Conservation (phyloP, 2,113 vertebrate genomes). For the zebrafish (Danio rerio) region DNA sequence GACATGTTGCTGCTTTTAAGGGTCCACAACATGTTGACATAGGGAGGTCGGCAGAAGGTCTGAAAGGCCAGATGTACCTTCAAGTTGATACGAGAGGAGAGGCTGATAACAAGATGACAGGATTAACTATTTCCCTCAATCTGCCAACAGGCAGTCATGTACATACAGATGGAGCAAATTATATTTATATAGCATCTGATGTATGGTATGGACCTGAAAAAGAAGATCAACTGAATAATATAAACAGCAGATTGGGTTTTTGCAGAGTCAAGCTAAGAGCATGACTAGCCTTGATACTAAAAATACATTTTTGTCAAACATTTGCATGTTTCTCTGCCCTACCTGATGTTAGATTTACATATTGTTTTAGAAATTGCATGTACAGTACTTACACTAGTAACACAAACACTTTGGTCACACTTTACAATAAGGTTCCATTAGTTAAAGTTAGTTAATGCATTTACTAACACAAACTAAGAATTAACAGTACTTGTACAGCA, state of each 20-base stretch:
- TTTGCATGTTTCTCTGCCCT: neutral
- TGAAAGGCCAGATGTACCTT: constrained; percentile 29
- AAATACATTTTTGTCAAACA: neutral
- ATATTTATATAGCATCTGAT: constrained; percentile 15
- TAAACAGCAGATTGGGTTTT: neutral
- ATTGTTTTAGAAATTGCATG: neutral
- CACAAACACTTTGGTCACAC: too few species aligned
- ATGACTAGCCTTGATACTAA: neutral
- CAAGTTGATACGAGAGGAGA: neutral
- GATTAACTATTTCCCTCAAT: constrained; percentile 29
- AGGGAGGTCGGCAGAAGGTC: constrained; percentile 14
- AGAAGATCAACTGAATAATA: neutral
- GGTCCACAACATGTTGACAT: constrained; percentile 9
- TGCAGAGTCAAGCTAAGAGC: neutral
- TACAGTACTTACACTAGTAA: too few species aligned
- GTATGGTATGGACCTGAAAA: neutral
- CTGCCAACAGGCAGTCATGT: constrained; percentile 1
- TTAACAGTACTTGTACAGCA: too few species aligned
- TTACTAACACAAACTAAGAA: too few species aligned
- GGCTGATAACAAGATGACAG: constrained; percentile 4
- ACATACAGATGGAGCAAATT: constrained; percentile 13
- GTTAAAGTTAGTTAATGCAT: too few species aligned
- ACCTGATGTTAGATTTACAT: neutral
- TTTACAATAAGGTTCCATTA: too few species aligned
- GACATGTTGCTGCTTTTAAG: constrained; percentile 32